Evolutionary conservation across 2,888 invertebrate genomes (phyloP).

Genomic region (Drosophila colorata): DNA sequence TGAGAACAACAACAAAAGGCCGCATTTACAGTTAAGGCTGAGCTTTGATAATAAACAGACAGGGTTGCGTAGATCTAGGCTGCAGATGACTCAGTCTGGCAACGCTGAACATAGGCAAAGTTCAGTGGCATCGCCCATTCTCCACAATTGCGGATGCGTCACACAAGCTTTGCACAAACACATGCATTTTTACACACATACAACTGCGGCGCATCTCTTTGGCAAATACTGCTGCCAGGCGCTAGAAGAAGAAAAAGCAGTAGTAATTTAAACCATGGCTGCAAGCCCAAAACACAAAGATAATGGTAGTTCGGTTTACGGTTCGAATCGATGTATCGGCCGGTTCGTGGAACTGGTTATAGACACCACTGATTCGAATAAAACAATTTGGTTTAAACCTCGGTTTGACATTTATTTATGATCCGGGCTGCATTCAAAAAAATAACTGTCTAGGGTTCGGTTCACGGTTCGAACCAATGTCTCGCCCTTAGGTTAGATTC

Average conservation of each 20-base stretch:
- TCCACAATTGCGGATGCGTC: constrained; percentile 47
- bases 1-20: constrained; percentile 36
- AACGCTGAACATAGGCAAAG: constrained; percentile 50
- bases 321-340: too few relatives aligned
- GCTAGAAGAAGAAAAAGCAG: constrained; percentile 14
- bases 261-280: constrained; percentile 24
- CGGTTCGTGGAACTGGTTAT: too few relatives aligned
- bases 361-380: too few relatives aligned
- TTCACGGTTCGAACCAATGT: too few relatives aligned
- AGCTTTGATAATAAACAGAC: background rate
- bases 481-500: too few relatives aligned
- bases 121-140: constrained; percentile 68
- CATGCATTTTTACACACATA: background rate
- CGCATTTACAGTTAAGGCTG: background rate
- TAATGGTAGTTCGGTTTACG: too few relatives aligned
- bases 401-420: too few relatives aligned
- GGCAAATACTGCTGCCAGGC: constrained; percentile 39
- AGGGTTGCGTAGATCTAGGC: constrained; percentile 11
- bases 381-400: too few relatives aligned
- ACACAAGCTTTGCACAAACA: constrained; percentile 28
- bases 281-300: too few relatives aligned
- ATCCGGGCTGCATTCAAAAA: too few relatives aligned
- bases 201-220: constrained; percentile 39
- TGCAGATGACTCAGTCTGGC: constrained; percentile 46
- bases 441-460: too few relatives aligned